Percentiles rank a stretch among this genome's conserved stretches.
Conservation (phyloP, 2,113 vertebrate species). For the Gavia stellata region DNA sequence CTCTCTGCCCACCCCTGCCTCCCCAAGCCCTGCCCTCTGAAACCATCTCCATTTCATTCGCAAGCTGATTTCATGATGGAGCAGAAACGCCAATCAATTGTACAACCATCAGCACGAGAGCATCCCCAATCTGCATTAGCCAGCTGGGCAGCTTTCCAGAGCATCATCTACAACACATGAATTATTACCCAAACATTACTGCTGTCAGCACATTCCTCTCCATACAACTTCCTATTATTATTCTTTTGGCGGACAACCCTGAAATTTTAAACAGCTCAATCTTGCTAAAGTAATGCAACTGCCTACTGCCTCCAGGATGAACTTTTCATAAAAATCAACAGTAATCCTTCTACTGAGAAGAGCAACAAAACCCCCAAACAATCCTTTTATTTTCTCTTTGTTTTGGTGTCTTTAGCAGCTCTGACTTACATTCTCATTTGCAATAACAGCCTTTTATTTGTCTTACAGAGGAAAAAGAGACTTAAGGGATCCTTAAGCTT, state of each 20-base stretch:
- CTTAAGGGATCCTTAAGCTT: not conserved
- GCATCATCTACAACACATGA: constrained; percentile 55
- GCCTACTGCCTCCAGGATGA: constrained; percentile 57
- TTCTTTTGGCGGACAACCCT: constrained; percentile 65
- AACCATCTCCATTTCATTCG: not conserved
- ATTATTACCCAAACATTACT: constrained; percentile 64
- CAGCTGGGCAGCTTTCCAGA: constrained; percentile 67
- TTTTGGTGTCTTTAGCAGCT: not conserved
- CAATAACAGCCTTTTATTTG: not conserved
- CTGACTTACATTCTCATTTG: not conserved
- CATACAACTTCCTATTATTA: constrained; percentile 64
- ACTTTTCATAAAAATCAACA: constrained; percentile 38
- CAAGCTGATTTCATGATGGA: constrained; percentile 1
- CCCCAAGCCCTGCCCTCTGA: not conserved
- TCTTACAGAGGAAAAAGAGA: not conserved
- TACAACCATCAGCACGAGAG: constrained; percentile 30
- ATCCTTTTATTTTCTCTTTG: not conserved
- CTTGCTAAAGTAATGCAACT: constrained; percentile 43
- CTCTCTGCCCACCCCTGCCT: not conserved
- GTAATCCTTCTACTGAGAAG: not conserved
- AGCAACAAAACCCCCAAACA: not conserved
- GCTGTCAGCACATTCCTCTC: constrained; percentile 73
- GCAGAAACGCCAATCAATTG: constrained; percentile 44
- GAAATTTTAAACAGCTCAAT: constrained; percentile 73
- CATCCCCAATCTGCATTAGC: constrained; percentile 52